Conservation (phyloP, 2,797 vertebrate species). For the Luscinia luscinia region DNA sequence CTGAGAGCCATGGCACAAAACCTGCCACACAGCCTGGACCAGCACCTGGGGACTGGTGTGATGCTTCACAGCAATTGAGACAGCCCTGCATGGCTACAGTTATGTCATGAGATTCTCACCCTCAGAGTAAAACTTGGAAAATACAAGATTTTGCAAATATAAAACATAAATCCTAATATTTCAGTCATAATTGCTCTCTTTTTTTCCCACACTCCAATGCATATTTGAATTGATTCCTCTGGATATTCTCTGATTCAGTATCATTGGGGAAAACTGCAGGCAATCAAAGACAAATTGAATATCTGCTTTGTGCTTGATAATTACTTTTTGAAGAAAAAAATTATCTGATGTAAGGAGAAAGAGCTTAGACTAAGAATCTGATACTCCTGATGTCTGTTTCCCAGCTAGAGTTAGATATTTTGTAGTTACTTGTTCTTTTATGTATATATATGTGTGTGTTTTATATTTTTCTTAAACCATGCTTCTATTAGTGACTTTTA, state of each 20-base stretch:
- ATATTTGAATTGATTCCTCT: background rate
- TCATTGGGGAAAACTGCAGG: background rate
- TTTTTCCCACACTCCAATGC: background rate
- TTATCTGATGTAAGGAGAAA: background rate
- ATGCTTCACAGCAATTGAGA: background rate
- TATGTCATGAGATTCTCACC: fast-evolving
- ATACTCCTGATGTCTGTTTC: background rate
- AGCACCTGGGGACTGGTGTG: background rate
- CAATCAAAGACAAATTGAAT: background rate
- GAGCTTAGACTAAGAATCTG: background rate
- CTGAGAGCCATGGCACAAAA: background rate
- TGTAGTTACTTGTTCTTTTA: background rate
- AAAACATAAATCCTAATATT: background rate
- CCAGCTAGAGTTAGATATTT: background rate
- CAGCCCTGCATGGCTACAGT: background rate
- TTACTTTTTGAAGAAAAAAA: background rate
- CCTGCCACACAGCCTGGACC: background rate
- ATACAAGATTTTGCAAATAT: background rate
- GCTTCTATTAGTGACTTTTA: background rate
- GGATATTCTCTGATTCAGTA: background rate
- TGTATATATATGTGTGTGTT: background rate
- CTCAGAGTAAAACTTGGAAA: background rate
- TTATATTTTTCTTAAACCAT: background rate
- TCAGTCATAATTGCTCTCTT: background rate
- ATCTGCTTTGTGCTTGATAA: background rate